Base-by-base conservation (phyloP, 2,113 vertebrate species). In the Terrapene triunguis region DNA sequence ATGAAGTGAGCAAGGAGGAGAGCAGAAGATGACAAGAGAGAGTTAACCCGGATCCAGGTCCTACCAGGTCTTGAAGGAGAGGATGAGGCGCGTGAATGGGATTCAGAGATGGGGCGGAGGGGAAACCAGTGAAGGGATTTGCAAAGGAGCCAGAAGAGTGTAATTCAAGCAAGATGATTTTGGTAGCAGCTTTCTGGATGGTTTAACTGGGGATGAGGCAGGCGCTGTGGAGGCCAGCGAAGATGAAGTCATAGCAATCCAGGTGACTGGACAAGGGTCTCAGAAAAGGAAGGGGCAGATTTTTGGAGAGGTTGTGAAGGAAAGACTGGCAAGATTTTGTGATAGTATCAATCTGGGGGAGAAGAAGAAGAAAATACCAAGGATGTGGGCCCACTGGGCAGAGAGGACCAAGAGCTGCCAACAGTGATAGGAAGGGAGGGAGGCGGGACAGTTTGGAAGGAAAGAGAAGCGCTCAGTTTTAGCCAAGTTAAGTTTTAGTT, bases 251-350 rank as follows among this genome's bases (percentile, higher is more conserved):
- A n/a, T n/a, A n/a, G 8, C 35, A n/a, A 69, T 8, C 62, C 62
- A 65, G 1, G 6, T 44, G 69, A 7, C 4, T 6, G 44, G 65
- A 72, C 32, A 55, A 19, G 2, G 25, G 47, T 12, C 44, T 17
- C 53, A 8, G 25, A 76, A 51, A 24, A 82, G 8, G 59, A 84
- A n/a, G 62, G 62, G 62, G 16, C 32, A 65, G 62, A n/a, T n/a
- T 6, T 5, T 21, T 38, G 38, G 7, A 0, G 1, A 55, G n/a
- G 4, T 53, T 82, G 1, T 0, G 9, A 4, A 42, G 35, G 53
- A 78, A 50, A 32, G 27, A 81, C 84, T 84, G 80, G 62, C 53
- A 5, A 0, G 2, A 17, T 21, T 47, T 48, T 50, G 54, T 1
- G 47, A 50, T n/a, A n/a, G 8, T 25, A 6, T 44, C 5, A n/a